phyloP scores from a whole-genome alignment of 2,888 invertebrate genomes.

The Lordiphosa fenestrarum region DNA sequence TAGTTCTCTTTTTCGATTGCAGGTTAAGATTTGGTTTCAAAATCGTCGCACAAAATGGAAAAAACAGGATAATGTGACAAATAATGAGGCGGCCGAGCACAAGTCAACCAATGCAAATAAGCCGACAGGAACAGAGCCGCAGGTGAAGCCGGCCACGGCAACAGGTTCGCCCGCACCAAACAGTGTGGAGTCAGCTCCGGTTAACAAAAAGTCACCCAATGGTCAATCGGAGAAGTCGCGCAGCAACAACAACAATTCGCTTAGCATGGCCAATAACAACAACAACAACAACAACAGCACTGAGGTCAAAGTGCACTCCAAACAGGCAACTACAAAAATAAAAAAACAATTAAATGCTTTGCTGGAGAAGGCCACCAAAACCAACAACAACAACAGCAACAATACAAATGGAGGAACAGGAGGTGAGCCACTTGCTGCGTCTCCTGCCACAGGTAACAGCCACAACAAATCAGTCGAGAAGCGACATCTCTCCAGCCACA shows the following conservation, averaged over 20 bases:
- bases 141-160: constrained; percentile 18
- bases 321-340: constrained; percentile 77
- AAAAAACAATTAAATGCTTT: constrained; percentile 78
- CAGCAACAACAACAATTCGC: constrained; percentile 39
- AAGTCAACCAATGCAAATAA: constrained; percentile 55
- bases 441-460: constrained; percentile 20
- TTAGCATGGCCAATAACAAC: constrained; percentile 28
- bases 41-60: constrained; percentile 84
- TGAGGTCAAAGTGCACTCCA: constrained; percentile 71
- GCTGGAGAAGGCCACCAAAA: constrained; percentile 70
- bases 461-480: constrained; percentile 37
- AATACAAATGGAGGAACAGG: constrained; percentile 32
- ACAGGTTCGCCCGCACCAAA: constrained; percentile 24
- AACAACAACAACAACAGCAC: constrained; percentile 37
- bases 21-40: constrained; percentile 81
- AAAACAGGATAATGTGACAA: constrained; percentile 95
- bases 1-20: constrained; percentile 31
- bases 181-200: constrained; percentile 22
- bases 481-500: constrained; percentile 41
- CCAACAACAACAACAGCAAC: constrained; percentile 22
- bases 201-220: constrained; percentile 48
- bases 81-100: constrained; percentile 89
- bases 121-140: constrained; percentile 20
- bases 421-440: constrained; percentile 11
- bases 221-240: constrained; percentile 36